These are phyloP conservation scores for Archilochus colubris DNA, from an alignment of 2,113 vertebrate species.

Conservation along the genomic window DNA sequence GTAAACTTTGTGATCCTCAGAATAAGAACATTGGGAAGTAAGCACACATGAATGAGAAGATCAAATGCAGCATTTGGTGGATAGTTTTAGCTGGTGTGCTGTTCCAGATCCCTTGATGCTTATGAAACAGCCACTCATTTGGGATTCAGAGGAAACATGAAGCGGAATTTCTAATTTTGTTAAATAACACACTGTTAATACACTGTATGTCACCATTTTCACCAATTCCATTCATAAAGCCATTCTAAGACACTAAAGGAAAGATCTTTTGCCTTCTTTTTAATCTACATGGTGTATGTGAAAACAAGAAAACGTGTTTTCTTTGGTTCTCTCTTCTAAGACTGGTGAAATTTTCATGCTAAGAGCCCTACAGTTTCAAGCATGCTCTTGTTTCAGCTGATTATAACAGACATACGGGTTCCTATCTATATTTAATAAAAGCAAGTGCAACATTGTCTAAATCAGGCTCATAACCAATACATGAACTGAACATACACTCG, in stretches of 20 bases:
- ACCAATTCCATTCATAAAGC: background rate
- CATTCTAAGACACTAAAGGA: background rate
- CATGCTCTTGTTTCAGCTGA: constrained; percentile 60
- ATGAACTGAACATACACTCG: background rate
- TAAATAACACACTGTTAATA: background rate
- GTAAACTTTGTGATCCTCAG: background rate
- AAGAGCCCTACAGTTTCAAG: constrained; percentile 53
- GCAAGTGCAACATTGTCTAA: constrained; percentile 54
- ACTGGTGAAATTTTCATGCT: constrained; percentile 74
- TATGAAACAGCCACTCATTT: constrained; percentile 12
- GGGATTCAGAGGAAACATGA: background rate
- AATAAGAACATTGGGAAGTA: background rate
- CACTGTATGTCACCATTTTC: background rate
- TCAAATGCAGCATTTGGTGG: background rate
- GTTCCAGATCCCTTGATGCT: background rate
- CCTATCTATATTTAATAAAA: constrained; percentile 74
- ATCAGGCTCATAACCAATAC: constrained; percentile 51
- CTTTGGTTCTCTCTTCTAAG: background rate
- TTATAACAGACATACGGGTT: constrained; percentile 63
- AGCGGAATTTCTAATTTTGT: constrained; percentile 3
- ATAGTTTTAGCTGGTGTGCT: background rate
- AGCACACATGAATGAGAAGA: background rate
- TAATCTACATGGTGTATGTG: background rate
- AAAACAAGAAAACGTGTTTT: constrained; percentile 38
- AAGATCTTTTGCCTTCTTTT: constrained; percentile 28